Base-by-base conservation (phyloP, 2,888 invertebrate species). In the Bursaphelenchus okinawaensis region DNA sequence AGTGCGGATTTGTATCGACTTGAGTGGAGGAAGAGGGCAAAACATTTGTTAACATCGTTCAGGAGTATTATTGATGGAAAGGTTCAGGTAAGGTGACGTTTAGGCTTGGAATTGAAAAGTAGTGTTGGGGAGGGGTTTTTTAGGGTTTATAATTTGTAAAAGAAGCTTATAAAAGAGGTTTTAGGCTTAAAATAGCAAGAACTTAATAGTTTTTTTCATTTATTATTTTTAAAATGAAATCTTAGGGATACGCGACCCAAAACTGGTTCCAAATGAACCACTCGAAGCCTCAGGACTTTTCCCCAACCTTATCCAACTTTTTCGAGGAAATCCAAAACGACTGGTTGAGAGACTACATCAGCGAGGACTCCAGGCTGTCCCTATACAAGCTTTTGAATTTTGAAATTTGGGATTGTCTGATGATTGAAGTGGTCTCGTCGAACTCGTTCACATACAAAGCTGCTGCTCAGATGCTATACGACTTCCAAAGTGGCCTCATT, bases 401-500 rank as follows among this genome's bases (percentile, higher is more conserved):
- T 27, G 68, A 65, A 55, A 29, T 72, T 19, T 75, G 75, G 72
- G 55, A 55, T 24, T 60, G 60, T 4, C 27, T 72, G 16, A 61
- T 64, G 26, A 55, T 56, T 7, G 52, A 57, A 8, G 63, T 73
- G 26, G 57, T 72, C 26, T 12, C 40, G 23, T 52, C 59, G 28
- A 75, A 65, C 19, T 24, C 65, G n/a, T 72, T 72, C 55, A 74
- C 62, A 67, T 52, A 66, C 29, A 65, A 62, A 6, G 72, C 74
- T 12, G 72, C 72, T 3, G 65, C 70, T 9, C 72, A 72, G 57
- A 66, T 72, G 66, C 40, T 74, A 7, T 72, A 58, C 60, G 72
- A 72, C 60, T 57, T 72, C 12, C 66, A 68, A 24, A 40, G 52
- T 9, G 69, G 75, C 3, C 31, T 72, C 26, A 68, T 72, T 26